Evolutionary conservation across 1,140 invertebrate species (phyloP).

Genomic region (Aphelinus atriplicis): DNA sequence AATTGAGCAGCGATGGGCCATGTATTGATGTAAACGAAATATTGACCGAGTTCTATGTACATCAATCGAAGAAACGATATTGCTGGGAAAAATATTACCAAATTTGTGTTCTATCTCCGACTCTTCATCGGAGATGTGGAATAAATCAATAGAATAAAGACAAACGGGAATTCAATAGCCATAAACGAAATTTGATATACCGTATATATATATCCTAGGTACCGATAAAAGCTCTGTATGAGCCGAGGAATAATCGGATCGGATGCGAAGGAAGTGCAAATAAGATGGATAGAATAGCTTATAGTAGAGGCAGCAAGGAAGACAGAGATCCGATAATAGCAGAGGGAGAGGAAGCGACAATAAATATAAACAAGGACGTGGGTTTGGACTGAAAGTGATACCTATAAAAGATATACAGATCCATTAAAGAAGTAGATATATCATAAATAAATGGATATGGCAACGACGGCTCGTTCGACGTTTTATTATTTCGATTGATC

Average conservation of each 20-base stretch:
- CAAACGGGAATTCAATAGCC: too few relatives aligned
- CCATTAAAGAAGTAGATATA: background rate
- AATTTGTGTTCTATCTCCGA: too few relatives aligned
- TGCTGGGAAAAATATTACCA: too few relatives aligned
- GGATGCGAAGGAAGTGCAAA: background rate
- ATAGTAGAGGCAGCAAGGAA: background rate
- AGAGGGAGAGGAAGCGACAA: slow-evolving; percentile 5
- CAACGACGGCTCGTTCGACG: background rate
- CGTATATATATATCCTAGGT: background rate
- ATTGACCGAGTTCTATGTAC: too few relatives aligned
- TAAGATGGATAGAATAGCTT: background rate
- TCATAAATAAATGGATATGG: too few relatives aligned
- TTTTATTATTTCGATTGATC: background rate
- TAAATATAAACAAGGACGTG: slow-evolving; percentile 3
- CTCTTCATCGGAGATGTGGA: too few relatives aligned
- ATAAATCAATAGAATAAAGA: too few relatives aligned
- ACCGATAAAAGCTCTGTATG: background rate
- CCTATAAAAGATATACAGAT: background rate
- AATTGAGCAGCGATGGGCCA: too few relatives aligned
- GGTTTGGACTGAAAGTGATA: background rate
- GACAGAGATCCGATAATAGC: too few relatives aligned
- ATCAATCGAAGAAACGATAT: too few relatives aligned
- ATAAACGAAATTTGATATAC: background rate
- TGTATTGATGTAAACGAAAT: too few relatives aligned
- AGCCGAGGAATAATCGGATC: background rate